Conservation (phyloP, 2,113 vertebrate genomes). For the Dolichotis patagonum region DNA sequence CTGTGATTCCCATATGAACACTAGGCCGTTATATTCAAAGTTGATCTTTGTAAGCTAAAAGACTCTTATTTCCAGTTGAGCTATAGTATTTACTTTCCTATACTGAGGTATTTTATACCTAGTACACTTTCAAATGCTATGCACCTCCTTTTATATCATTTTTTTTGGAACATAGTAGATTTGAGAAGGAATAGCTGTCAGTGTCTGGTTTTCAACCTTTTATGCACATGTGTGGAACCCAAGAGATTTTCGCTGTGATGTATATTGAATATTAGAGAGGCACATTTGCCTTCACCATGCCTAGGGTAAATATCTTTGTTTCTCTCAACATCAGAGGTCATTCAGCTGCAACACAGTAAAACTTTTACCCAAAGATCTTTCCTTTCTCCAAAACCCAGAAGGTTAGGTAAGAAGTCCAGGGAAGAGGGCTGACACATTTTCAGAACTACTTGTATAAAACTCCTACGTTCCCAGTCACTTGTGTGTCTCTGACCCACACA, state of each 20-base stretch:
- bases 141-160: background rate
- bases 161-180: background rate
- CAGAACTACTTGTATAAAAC: conserved; percentile 20
- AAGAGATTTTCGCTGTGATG: background rate
- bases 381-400: conserved; percentile 24
- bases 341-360: background rate
- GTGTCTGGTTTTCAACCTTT: background rate
- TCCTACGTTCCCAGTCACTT: background rate
- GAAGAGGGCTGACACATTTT: background rate
- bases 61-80: background rate
- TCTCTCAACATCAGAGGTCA: background rate
- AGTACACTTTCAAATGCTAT: background rate
- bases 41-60: background rate
- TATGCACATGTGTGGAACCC: background rate
- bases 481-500: background rate
- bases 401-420: background rate
- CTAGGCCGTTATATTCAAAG: background rate
- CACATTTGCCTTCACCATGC: background rate
- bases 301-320: background rate
- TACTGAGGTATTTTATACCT: background rate
- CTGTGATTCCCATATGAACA: background rate
- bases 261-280: background rate
- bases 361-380: background rate
- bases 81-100: background rate
- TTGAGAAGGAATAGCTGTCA: background rate